Evolutionary conservation across 2,113 vertebrate species (phyloP).

Genomic region (Ammodytes marinus): DNA sequence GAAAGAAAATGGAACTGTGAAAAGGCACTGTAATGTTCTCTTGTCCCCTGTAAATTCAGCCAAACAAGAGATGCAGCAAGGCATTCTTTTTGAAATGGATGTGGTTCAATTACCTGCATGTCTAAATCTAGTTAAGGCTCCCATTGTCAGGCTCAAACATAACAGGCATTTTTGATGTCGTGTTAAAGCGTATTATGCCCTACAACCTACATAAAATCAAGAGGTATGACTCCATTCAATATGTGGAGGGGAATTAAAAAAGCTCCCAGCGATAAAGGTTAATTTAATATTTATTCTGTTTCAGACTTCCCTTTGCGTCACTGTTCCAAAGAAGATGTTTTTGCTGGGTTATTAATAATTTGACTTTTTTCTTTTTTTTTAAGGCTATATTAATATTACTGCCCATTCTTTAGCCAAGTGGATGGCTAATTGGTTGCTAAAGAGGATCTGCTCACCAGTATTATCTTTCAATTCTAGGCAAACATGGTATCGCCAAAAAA

Average conservation of each 20-base stretch:
- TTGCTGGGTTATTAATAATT: slow-evolving; percentile 7
- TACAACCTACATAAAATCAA: slow-evolving; percentile 76
- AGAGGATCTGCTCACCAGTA: not conserved
- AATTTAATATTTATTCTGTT: slow-evolving; percentile 75
- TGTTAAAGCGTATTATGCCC: slow-evolving; percentile 83
- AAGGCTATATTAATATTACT: not conserved
- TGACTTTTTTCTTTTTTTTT: not conserved
- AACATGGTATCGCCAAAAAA: not conserved
- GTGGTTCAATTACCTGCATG: slow-evolving; percentile 89
- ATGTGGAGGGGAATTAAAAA: slow-evolving; percentile 70
- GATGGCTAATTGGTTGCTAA: slow-evolving; percentile 24
- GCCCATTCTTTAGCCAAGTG: not conserved
- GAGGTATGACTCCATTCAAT: slow-evolving; percentile 69
- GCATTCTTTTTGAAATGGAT: slow-evolving; percentile 95
- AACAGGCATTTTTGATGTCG: slow-evolving; percentile 85
- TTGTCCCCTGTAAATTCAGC: slow-evolving; percentile 95
- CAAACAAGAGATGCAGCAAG: slow-evolving; percentile 95
- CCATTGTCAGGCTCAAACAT: slow-evolving; percentile 94
- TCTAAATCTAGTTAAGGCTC: slow-evolving; percentile 94
- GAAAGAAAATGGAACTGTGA: slow-evolving; percentile 95
- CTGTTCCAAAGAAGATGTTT: slow-evolving; percentile 32
- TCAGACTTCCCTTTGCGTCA: slow-evolving; percentile 28
- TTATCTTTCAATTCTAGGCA: not conserved
- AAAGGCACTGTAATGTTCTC: slow-evolving; percentile 95
- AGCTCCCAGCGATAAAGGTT: slow-evolving; percentile 65